Evolutionary conservation across 2,113 vertebrate genomes (phyloP).

Genomic region (Chunga burmeisteri): DNA sequence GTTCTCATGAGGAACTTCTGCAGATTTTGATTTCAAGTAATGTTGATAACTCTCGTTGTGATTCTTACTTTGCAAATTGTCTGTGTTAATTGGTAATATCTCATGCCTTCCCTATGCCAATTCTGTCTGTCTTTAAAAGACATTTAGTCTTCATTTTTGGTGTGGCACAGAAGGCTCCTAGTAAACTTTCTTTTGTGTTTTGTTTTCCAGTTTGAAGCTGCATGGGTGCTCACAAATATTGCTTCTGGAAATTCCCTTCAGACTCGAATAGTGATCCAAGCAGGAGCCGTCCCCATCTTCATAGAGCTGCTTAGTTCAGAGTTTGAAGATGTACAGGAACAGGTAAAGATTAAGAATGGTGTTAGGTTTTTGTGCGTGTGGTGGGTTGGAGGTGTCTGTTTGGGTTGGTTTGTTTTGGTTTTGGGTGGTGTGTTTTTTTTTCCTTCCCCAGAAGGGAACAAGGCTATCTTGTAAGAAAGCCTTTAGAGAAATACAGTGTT

Average conservation of each 20-base stretch:
- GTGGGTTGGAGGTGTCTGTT: background rate
- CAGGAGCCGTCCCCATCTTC: constrained; percentile 97
- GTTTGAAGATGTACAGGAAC: constrained; percentile 98
- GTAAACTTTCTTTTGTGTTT: background rate
- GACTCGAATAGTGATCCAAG: constrained; percentile 96
- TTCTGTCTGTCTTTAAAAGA: background rate
- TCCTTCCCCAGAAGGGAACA: background rate
- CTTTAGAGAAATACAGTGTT: background rate
- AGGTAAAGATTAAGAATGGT: constrained; percentile 74
- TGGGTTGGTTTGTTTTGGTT: background rate
- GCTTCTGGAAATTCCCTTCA: constrained; percentile 97
- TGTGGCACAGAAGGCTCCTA: background rate
- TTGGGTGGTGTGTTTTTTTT: background rate
- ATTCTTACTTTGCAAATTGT: background rate
- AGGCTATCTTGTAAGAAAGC: background rate
- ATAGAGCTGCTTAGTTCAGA: constrained; percentile 96
- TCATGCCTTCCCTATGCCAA: background rate
- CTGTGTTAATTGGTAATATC: background rate
- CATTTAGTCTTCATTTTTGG: background rate
- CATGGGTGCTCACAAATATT: constrained; percentile 98
- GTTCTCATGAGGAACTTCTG: background rate
- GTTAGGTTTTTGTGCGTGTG: background rate
- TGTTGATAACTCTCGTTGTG: background rate
- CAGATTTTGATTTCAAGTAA: background rate
- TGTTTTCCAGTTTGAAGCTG: constrained; percentile 91